Percentiles rank a stretch among this genome's conserved stretches.
These are phyloP conservation scores for fruit fly (Drosophila melanogaster) DNA, from an alignment of 1,140 invertebrate genomes.

Conservation along the genomic window Release_6_plus_ISO1_MT NT_033777.3:15808501-15809000, in stretches of 20 bases:
- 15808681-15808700: too few species aligned
- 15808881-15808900: slow-evolving; percentile 37
- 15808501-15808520: background rate
- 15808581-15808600: slow-evolving; percentile 26
- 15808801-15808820: too few species aligned
- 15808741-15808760: too few species aligned
- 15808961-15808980: slow-evolving; percentile 53
- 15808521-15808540: slow-evolving; percentile 26
- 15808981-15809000: slow-evolving; percentile 67
- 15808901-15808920: slow-evolving; percentile 64
- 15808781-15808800: too few species aligned
- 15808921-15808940: slow-evolving; percentile 62
- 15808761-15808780: too few species aligned
- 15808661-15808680: slow-evolving; percentile 14
- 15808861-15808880: slow-evolving; percentile 11
- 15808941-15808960: slow-evolving; percentile 26
- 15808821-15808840: slow-evolving; percentile 30
- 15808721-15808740: too few species aligned
- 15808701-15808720: too few species aligned
- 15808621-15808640: background rate
- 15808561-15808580: slow-evolving; percentile 54
- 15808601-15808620: slow-evolving; percentile 21
- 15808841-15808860: slow-evolving; percentile 30
- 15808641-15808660: slow-evolving; percentile 1
- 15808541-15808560: slow-evolving; percentile 54